phyloP scores from a whole-genome alignment of 35 echinoderm and acorn worm genomes.

The Heliocidaris tuberculata region DNA sequence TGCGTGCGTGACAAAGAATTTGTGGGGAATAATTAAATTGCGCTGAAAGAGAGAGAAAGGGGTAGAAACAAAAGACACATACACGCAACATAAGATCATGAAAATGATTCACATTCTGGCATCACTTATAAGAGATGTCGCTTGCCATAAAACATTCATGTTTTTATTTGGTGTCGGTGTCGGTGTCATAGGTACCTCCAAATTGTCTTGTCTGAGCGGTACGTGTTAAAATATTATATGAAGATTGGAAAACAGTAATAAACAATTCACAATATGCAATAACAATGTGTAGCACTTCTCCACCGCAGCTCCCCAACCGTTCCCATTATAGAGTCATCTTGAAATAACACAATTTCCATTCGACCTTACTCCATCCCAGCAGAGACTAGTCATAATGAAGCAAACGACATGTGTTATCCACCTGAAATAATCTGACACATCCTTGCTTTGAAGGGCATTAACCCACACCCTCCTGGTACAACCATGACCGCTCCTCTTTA shows the following conservation, averaged over 20 bases:
- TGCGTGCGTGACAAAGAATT: not conserved
- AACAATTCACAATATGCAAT: not conserved
- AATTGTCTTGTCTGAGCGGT: not conserved
- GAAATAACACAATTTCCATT: constrained; percentile 18
- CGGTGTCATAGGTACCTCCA: no score
- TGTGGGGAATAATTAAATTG: not conserved
- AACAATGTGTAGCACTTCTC: not conserved
- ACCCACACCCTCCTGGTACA: not conserved
- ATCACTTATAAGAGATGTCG: not conserved
- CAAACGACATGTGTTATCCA: constrained; percentile 11
- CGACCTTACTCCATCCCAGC: not conserved
- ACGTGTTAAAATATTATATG: no score
- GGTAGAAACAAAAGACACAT: not conserved
- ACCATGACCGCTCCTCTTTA: not conserved
- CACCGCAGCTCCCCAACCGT: not conserved
- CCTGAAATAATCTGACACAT: not conserved
- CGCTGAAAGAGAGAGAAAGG: not conserved
- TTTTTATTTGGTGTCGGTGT: not conserved
- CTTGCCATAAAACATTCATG: not conserved
- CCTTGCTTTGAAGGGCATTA: not conserved
- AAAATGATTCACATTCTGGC: not conserved
- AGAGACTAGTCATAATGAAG: not conserved
- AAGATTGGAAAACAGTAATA: not conserved
- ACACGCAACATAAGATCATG: not conserved
- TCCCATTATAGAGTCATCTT: not conserved